These are phyloP conservation scores for Premnoplex brunnescens DNA, from an alignment of 2,797 vertebrate genomes.

Conservation along the genomic window DNA sequence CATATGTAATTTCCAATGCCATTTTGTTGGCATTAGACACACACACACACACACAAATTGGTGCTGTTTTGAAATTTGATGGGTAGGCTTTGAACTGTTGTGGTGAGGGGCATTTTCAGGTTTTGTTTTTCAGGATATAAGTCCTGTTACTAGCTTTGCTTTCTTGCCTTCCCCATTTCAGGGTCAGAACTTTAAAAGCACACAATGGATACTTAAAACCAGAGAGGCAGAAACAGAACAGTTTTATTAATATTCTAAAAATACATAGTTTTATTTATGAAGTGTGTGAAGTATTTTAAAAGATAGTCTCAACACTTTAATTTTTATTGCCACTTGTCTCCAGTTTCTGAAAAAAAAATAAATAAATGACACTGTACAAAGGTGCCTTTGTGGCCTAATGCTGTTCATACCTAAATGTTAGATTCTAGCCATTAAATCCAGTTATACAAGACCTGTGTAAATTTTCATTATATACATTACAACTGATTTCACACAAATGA, in stretches of 20 bases:
- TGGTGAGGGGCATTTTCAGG: not conserved
- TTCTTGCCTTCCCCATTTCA: conserved; percentile 14
- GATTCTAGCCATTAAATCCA: not conserved
- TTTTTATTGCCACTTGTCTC: conserved; percentile 69
- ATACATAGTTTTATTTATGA: conserved; percentile 58
- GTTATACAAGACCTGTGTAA: conserved; percentile 44
- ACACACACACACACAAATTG: not conserved
- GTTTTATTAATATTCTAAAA: conserved; percentile 66
- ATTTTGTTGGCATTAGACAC: not conserved
- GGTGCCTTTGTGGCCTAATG: conserved; percentile 49
- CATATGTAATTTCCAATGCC: not conserved
- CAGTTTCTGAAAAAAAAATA: conserved; percentile 21
- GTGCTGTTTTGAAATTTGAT: not conserved
- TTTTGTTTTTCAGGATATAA: not conserved
- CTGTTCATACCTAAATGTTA: conserved; percentile 8
- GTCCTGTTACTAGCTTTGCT: not conserved
- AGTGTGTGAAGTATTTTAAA: conserved; percentile 60
- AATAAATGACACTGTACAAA: conserved; percentile 15
- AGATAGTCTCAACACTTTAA: conserved; percentile 64
- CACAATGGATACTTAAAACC: not conserved
- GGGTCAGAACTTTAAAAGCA: conserved; percentile 12
- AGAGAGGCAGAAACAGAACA: not conserved
- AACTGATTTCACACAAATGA: conserved; percentile 39
- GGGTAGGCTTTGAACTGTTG: not conserved
- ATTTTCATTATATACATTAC: conserved; percentile 42